A percentile compares a stretch with the other conserved stretches of the same genome.
phyloP scores from a whole-genome alignment of 2,797 vertebrate genomes.

The Heliangelus exortis region DNA sequence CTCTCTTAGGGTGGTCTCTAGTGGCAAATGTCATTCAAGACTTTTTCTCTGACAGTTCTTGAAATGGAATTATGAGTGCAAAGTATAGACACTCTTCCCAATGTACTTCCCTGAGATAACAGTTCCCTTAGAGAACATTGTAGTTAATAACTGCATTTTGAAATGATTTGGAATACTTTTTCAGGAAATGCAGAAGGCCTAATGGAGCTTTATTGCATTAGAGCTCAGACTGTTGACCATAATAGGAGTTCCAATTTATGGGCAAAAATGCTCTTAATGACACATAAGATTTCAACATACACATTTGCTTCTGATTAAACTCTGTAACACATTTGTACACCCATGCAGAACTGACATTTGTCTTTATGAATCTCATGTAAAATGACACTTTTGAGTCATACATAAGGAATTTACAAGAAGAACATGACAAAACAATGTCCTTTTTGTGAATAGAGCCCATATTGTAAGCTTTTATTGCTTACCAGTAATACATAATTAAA shows the following conservation, averaged over 20 bases:
- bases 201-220: conserved; percentile 48
- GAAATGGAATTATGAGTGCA: not conserved
- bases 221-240: conserved; percentile 45
- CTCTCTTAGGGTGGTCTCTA: not conserved
- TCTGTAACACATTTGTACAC: conserved; percentile 64
- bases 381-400: conserved; percentile 75
- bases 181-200: conserved; percentile 55
- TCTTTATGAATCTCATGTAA: conserved; percentile 72
- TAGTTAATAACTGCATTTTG: conserved; percentile 21
- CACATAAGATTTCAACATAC: conserved; percentile 65
- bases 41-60: not conserved
- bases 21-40: not conserved
- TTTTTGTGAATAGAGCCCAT: conserved; percentile 70
- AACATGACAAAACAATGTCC: conserved; percentile 75
- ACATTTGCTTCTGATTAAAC: conserved; percentile 77
- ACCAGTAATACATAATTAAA: conserved; percentile 77
- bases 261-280: conserved; percentile 72
- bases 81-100: not conserved
- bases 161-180: conserved; percentile 37
- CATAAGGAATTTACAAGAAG: conserved; percentile 75
- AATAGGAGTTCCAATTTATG: conserved; percentile 57
- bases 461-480: conserved; percentile 71
- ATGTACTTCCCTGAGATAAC: conserved; percentile 15
- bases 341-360: conserved; percentile 69
- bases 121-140: not conserved